Conservation (phyloP, 2,797 vertebrate genomes). For the Heteromormyrus szaboi region DNA sequence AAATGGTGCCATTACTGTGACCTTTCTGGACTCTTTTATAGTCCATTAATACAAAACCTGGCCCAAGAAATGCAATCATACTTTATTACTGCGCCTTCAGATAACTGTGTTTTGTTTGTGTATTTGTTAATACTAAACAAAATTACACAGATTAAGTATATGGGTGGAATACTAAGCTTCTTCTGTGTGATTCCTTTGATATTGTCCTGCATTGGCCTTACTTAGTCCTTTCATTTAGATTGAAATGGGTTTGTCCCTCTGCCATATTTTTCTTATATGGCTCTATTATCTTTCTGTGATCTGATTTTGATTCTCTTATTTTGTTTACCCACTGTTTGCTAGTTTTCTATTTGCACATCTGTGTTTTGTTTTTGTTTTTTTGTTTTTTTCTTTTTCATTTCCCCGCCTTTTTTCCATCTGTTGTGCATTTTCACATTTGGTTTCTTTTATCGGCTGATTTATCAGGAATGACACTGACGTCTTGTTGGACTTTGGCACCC, state of each 20-base stretch:
- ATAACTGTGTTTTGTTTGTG: neutral
- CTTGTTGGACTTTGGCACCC: neutral
- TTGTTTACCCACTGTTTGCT: neutral
- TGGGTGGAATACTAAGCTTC: neutral
- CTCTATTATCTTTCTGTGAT: neutral
- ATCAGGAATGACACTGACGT: neutral
- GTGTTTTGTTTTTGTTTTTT: neutral
- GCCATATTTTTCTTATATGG: neutral
- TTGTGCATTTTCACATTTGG: neutral
- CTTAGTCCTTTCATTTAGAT: neutral
- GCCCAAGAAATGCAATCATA: neutral
- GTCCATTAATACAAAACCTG: neutral
- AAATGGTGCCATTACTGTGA: neutral
- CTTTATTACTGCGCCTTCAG: neutral
- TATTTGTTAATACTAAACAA: constrained; percentile 3
- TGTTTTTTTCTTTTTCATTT: neutral
- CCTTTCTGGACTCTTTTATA: neutral
- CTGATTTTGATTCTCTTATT: neutral
- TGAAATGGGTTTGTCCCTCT: neutral
- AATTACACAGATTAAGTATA: constrained; percentile 5
- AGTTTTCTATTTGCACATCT: neutral
- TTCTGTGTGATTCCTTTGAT: neutral
- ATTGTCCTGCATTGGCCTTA: neutral
- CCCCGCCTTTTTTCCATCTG: neutral
- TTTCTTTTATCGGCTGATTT: neutral